Evolutionary conservation across 2,888 invertebrate species (phyloP), one percentile per base, ranked within the genome.

Genomic region (Eupithecia dodoneata): DNA sequence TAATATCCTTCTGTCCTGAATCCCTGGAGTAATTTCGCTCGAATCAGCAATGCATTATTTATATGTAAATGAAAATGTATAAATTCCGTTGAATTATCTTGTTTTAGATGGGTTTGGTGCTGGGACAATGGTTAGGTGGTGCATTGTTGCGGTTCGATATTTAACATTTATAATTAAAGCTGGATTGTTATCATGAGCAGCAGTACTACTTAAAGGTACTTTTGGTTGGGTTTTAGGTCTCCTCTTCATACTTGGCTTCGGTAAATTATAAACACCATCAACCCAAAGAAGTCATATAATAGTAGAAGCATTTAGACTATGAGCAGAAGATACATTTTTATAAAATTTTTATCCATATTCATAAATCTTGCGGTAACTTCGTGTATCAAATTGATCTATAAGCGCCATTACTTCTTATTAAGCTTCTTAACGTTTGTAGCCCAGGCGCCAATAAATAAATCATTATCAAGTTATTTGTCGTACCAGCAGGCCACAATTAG

Each of bases 31-130:
- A 89, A 91, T 90, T 88, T 88, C 84, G 85, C 83, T 85, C 86
- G 84, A 89, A 92, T 92, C 88, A 89, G 84, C 86, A 85, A 90
- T 89, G 87, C 87, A 89, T 92, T 91, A 92, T 91, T 90, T 90
- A 88, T 89, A 90, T 91, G 91, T 86, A 87, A 91, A 92, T 91
- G 85, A 86, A 89, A 89, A 86, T 86, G 84, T 84, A 86, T 86
- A 86, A 84, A 86, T 85, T 84, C 86, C 85, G 44, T 67, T 77
- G 73, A 81, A 79, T 80, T 78, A 81, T 79, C 75, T 65, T 76
- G 76, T 77, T 82, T 79, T 65, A 79, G 47, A 75, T 73, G 76
- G 66, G 45, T 70, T 45, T 45, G 15, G 66, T 15, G 42, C 15
- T 41, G 66, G 30, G 30, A 30, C 30, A 30, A 30, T 30, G 30